Evolutionary conservation across 1,140 invertebrate species (phyloP).

Genomic region (Anadara kagoshimensis): DNA sequence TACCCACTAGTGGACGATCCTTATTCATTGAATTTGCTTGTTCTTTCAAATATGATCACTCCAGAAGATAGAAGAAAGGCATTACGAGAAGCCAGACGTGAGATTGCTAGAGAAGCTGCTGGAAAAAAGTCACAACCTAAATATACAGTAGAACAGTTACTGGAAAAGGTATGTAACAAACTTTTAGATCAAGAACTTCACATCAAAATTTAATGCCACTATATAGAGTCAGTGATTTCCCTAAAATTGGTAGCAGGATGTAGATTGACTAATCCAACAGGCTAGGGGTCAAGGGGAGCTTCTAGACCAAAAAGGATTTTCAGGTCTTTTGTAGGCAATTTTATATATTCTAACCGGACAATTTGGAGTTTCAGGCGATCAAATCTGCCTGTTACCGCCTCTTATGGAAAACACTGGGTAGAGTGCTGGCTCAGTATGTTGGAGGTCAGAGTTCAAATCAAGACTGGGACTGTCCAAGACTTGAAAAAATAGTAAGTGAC

Average conservation of each 20-base stretch:
- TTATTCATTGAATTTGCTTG: not conserved
- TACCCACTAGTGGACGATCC: no score
- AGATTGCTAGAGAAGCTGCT: conserved; percentile 14
- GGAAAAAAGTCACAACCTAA: conserved; percentile 31
- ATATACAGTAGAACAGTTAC: conserved; percentile 42
- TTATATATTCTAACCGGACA: no score
- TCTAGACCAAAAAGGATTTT: no score
- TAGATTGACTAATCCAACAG: not conserved
- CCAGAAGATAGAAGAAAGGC: conserved; percentile 34
- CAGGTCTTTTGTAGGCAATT: no score
- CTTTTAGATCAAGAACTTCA: not conserved
- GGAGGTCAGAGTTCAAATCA: not conserved
- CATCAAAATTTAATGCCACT: not conserved
- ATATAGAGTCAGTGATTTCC: not conserved
- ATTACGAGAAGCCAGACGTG: conserved; percentile 26
- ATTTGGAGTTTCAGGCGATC: no score
- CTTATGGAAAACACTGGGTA: no score
- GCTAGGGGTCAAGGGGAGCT: no score
- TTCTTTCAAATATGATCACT: not conserved
- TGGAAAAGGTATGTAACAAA: conserved; percentile 38
- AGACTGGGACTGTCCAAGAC: not conserved
- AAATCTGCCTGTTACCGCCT: no score
- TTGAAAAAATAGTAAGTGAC: not conserved
- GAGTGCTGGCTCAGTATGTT: not conserved
- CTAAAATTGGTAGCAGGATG: not conserved